These are phyloP conservation scores for Steinernema scapterisci DNA, from an alignment of 2,888 invertebrate species.

Conservation along the genomic window DNA sequence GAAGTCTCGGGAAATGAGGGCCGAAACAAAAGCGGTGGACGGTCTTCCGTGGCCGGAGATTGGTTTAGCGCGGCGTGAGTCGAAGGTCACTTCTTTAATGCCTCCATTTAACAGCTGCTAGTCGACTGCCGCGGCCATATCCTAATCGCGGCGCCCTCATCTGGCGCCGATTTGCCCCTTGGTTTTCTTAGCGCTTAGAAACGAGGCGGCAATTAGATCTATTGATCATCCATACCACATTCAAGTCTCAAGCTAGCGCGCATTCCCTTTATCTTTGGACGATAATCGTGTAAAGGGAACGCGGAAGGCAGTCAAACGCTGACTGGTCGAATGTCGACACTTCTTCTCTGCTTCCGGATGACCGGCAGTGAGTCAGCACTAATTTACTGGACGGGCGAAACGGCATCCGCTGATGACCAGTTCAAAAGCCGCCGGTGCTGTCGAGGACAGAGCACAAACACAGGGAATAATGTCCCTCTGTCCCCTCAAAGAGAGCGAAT, in stretches of 20 bases:
- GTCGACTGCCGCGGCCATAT: conserved; percentile 17
- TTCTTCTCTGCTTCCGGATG: neutral
- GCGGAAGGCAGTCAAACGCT: neutral
- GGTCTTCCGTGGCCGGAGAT: conserved; percentile 5
- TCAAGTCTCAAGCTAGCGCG: neutral
- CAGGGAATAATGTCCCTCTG: too few relatives aligned
- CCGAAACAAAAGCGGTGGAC: neutral
- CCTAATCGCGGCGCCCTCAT: conserved; percentile 22
- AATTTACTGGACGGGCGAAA: neutral
- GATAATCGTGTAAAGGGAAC: neutral
- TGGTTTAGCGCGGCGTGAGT: neutral
- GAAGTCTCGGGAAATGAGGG: neutral
- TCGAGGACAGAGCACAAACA: too few relatives aligned
- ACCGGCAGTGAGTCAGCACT: neutral
- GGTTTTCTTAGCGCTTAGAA: neutral
- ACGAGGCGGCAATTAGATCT: conserved; percentile 31
- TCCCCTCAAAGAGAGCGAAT: too few relatives aligned
- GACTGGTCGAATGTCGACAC: conserved; percentile 3
- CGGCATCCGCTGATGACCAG: neutral
- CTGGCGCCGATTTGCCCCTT: conserved; percentile 28
- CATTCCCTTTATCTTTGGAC: conserved; percentile 9
- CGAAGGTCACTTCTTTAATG: conserved; percentile 27
- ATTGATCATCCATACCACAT: conserved; percentile 5
- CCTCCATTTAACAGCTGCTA: conserved; percentile 29
- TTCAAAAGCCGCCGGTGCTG: too few relatives aligned